Percentiles rank a stretch among this genome's conserved stretches.
These are phyloP conservation scores for Panthera uncia DNA, from an alignment of 2,113 vertebrate species.

Conservation along the genomic window DNA sequence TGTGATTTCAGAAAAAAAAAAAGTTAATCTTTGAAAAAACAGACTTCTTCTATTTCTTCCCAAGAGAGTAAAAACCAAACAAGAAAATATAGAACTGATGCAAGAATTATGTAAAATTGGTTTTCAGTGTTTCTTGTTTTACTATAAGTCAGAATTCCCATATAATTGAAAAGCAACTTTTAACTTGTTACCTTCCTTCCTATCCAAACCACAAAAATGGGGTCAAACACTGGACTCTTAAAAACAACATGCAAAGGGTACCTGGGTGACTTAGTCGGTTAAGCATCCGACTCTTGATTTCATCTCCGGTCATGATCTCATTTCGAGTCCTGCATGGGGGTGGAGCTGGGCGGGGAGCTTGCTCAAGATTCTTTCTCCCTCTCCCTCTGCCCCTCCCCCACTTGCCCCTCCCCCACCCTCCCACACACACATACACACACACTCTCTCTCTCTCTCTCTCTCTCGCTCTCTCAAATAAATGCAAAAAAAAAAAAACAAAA, in stretches of 20 bases:
- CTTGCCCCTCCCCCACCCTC: no score
- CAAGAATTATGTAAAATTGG: slow-evolving; percentile 29
- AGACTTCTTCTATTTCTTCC: background rate
- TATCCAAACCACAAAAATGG: background rate
- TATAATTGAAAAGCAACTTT: background rate
- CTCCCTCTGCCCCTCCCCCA: no score
- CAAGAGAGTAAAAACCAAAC: background rate
- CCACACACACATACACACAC: no score
- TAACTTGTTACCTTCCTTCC: background rate
- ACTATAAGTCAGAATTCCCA: background rate
- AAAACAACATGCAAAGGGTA: background rate
- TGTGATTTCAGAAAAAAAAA: slow-evolving; percentile 3
- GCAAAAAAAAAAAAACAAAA: background rate
- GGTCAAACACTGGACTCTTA: background rate
- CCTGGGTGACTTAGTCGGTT: no score
- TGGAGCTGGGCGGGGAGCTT: no score
- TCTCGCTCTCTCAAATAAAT: background rate
- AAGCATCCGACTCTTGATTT: no score
- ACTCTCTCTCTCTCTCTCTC: no score
- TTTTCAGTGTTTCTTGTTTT: slow-evolving; percentile 4
- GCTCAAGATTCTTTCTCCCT: no score
- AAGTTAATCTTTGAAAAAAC: background rate
- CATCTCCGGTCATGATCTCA: no score
- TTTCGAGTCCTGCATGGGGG: no score
- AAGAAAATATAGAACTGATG: background rate